Conservation (phyloP, 2,797 vertebrate genomes). For the Siniperca scherzeri region DNA sequence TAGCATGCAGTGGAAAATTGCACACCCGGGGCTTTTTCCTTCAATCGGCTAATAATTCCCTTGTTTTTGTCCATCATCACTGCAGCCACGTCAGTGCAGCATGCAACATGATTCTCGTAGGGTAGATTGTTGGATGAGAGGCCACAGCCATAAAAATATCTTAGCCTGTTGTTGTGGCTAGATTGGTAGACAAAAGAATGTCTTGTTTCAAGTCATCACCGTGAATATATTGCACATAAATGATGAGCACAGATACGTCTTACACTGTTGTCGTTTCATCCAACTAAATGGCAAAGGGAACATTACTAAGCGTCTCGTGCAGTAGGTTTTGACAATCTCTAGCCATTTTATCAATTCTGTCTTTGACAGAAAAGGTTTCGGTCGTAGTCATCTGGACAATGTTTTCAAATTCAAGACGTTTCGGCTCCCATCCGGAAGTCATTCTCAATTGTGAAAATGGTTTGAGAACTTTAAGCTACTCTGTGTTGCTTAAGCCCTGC, state of each 20-base stretch:
- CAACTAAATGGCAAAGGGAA: background rate
- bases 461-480: too few relatives aligned
- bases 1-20: slow-evolving; percentile 38
- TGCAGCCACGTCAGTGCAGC: slow-evolving; percentile 34
- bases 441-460: too few relatives aligned
- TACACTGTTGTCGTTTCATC: background rate
- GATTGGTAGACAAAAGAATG: slow-evolving; percentile 7
- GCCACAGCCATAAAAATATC: slow-evolving; percentile 29
- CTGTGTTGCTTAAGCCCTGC: too few relatives aligned
- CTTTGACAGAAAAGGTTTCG: too few relatives aligned
- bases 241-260: background rate
- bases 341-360: background rate
- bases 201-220: background rate
- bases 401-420: too few relatives aligned
- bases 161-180: background rate
- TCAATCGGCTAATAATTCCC: slow-evolving; percentile 30
- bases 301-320: background rate
- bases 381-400: too few relatives aligned
- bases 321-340: background rate
- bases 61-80: slow-evolving; percentile 52
- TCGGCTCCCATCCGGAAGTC: too few relatives aligned
- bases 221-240: background rate
- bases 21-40: slow-evolving; percentile 32
- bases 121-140: slow-evolving; percentile 14
- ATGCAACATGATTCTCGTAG: slow-evolving; percentile 27